A percentile compares a stretch with the other conserved stretches of the same genome.
Conservation (phyloP, 2,797 vertebrate species). For the Muscicapa comitata region DNA sequence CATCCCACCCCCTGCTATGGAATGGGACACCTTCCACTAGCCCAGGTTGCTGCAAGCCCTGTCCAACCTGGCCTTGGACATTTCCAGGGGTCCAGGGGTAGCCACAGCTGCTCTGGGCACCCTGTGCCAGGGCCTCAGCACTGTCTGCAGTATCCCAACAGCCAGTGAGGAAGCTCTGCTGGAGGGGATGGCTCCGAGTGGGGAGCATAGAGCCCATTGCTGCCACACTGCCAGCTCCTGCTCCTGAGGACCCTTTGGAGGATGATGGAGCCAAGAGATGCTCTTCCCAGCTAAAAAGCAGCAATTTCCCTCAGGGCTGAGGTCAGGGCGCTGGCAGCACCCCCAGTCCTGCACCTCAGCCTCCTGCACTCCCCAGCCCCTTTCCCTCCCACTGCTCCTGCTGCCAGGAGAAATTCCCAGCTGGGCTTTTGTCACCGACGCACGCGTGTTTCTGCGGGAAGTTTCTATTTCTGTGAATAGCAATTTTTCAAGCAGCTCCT, state of each 20-base stretch:
- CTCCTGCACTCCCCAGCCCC: background rate
- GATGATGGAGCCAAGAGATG: background rate
- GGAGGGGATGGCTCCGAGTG: background rate
- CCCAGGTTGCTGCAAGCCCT: rapidly evolving
- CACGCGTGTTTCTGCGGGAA: background rate
- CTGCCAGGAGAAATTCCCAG: slow-evolving; percentile 41
- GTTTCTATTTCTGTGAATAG: slow-evolving; percentile 48
- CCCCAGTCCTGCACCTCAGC: background rate
- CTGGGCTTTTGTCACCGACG: slow-evolving; percentile 36
- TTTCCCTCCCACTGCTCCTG: background rate
- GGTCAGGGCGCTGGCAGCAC: background rate
- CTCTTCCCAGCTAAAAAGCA: background rate
- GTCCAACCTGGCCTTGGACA: rapidly evolving
- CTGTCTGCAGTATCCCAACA: background rate
- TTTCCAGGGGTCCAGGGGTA: background rate
- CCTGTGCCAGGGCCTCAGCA: background rate
- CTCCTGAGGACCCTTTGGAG: background rate
- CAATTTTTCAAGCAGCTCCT: slow-evolving; percentile 6
- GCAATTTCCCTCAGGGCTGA: background rate
- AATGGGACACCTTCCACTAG: background rate
- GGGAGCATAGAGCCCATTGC: rapidly evolving
- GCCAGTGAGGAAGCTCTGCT: background rate
- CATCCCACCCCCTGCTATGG: too few relatives aligned
- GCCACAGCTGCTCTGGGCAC: background rate
- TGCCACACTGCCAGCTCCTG: background rate